phyloP scores from a whole-genome alignment of 2,113 vertebrate species.

The Pelobates fuscus region DNA sequence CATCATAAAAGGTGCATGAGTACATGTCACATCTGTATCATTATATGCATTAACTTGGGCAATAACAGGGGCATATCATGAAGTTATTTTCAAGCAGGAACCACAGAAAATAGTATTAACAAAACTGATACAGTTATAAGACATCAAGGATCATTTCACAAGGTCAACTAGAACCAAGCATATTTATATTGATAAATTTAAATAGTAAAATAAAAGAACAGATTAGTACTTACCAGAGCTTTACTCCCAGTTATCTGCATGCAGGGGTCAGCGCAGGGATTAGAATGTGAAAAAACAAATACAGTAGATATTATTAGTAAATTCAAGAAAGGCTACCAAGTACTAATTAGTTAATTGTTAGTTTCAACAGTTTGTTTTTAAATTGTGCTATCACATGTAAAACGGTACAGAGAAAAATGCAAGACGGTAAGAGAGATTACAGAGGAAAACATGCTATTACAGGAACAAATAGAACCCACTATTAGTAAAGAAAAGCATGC shows the following conservation, averaged over 20 bases:
- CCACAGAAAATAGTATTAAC: too few relatives aligned
- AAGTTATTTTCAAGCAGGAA: too few relatives aligned
- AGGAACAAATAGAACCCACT: not conserved
- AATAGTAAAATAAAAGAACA: not conserved
- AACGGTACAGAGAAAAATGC: constrained; percentile 18
- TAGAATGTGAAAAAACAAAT: constrained; percentile 87
- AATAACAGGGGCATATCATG: too few relatives aligned
- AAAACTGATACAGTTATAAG: too few relatives aligned
- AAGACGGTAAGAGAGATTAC: constrained; percentile 1
- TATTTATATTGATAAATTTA: too few relatives aligned
- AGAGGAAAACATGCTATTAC: not conserved
- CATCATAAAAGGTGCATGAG: too few relatives aligned
- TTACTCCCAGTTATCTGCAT: constrained; percentile 99
- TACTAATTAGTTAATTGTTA: constrained; percentile 70
- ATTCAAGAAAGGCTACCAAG: constrained; percentile 66
- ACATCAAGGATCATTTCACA: too few relatives aligned
- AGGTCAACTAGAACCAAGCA: too few relatives aligned
- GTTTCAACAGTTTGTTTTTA: constrained; percentile 49
- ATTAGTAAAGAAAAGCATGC: not conserved
- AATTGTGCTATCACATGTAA: constrained; percentile 40
- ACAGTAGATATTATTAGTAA: constrained; percentile 88
- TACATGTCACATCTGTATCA: too few relatives aligned
- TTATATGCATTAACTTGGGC: too few relatives aligned
- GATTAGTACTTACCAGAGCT: constrained; percentile 90
- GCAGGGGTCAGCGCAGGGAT: constrained; percentile 89